phyloP scores from a whole-genome alignment of 2,797 vertebrate genomes.

The Galaxias olidus region DNA sequence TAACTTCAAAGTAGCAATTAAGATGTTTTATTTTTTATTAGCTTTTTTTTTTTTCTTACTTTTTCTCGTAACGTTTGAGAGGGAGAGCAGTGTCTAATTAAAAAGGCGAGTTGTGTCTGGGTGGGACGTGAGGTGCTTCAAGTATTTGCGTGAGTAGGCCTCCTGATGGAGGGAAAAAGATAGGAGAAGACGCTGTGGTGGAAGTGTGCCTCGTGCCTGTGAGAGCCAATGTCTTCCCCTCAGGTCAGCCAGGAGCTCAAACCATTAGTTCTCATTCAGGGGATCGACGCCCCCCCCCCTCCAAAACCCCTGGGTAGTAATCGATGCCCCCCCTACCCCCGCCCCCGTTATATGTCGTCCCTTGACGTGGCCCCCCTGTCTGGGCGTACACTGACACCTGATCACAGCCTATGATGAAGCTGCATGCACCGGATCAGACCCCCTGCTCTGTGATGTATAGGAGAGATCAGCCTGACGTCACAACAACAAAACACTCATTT shows the following conservation, averaged over 20 bases:
- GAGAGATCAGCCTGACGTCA: too few relatives aligned
- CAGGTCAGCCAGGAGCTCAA: conserved; percentile 24
- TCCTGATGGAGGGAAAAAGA: conserved; percentile 8
- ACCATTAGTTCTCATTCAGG: conserved; percentile 52
- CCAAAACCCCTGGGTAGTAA: conserved; percentile 42
- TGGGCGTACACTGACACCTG: conserved; percentile 57
- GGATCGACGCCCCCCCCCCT: conserved; percentile 52
- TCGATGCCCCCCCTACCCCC: conserved; percentile 55
- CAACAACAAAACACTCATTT: too few relatives aligned
- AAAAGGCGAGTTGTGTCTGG: too few relatives aligned
- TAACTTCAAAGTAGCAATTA: too few relatives aligned
- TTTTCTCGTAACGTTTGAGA: too few relatives aligned
- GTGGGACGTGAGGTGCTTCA: background rate
- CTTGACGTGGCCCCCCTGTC: conserved; percentile 70
- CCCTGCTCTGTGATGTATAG: too few relatives aligned
- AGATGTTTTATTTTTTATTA: too few relatives aligned
- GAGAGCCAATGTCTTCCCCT: conserved; percentile 24
- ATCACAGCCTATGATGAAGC: conserved; percentile 63
- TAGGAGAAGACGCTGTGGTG: background rate
- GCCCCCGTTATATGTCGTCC: conserved; percentile 69
- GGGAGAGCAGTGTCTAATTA: too few relatives aligned
- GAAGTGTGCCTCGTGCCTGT: conserved; percentile 5
- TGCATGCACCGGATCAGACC: conserved; percentile 52
- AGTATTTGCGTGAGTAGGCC: background rate
- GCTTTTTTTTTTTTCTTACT: too few relatives aligned